Evolutionary conservation across 2,888 invertebrate genomes (phyloP), one percentile per base, ranked within the genome.

Genomic region (Eledona agricola): DNA sequence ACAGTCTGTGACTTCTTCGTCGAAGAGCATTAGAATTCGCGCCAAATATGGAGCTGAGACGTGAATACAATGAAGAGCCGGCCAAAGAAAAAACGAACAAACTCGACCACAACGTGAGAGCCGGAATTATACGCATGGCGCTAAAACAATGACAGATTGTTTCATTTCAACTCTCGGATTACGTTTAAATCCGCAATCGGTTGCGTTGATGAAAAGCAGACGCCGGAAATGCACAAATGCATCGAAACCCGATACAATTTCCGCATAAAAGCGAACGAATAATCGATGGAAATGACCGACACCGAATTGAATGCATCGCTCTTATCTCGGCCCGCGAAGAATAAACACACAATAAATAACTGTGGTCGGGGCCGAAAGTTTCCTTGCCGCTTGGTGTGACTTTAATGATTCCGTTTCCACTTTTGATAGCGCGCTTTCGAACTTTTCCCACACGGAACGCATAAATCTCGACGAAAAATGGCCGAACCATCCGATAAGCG

Each of bases 21-120:
- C 31, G 20, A 22, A 29, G 10, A 42, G 5, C 29, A 6, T n/a
- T 15, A 40, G 28, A 29, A 29, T 22, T 19, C 42, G 7, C 4
- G 6, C 42, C 42, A 42, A 42, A 42, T 42, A 42, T 19, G 42
- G 42, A 29, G 5, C 29, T n/a, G 6, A 17, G 13, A 42, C 3
- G 37, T 12, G 9, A 22, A 23, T 23, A 37, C 23, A 37, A 22
- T 37, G 6, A 15, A 23, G 25, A 9, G 22, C 7, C 20, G 15
- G 1, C 15, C n/a, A n/a, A n/a, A 25, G 15, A 38, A 38, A 38
- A 38, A 42, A 31, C 42, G 20, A 28, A 40, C 31, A 26, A 16
- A 22, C n/a, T n/a, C n/a, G n/a, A n/a, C 17, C 15, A 19, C 23
- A 38, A 5, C 20, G 38, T 12, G 17, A 9, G 26, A 16, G 11